These are phyloP conservation scores for Danio aesculapii DNA, from an alignment of 2,797 vertebrate genomes.

Conservation along the genomic window DNA sequence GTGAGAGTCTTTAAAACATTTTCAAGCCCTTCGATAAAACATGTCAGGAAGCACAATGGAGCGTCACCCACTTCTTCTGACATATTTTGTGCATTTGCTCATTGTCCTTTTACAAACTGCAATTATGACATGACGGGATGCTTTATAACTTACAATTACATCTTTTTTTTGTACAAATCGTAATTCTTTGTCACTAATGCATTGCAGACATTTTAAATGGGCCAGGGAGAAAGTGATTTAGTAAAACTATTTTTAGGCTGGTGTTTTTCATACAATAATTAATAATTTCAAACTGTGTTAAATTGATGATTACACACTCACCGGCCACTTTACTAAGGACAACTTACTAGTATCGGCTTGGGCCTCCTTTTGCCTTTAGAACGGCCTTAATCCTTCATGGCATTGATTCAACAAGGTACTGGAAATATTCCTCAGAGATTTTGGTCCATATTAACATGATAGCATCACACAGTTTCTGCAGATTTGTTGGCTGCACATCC, in stretches of 20 bases:
- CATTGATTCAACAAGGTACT: no score
- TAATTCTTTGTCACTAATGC: not conserved
- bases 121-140: conserved; percentile 3
- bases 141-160: conserved; percentile 6
- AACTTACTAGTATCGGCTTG: no score
- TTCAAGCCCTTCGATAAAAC: conserved; percentile 18
- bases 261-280: no score
- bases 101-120: conserved; percentile 20
- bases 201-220: not conserved
- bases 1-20: conserved; percentile 22
- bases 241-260: not conserved
- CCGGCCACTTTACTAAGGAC: no score
- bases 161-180: not conserved
- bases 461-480: no score
- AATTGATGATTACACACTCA: no score
- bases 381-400: no score
- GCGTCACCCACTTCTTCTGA: conserved; percentile 1
- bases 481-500: no score
- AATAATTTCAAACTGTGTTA: no score
- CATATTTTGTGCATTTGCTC: conserved; percentile 22
- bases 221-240: not conserved
- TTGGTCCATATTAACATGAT: no score
- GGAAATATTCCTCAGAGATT: no score
- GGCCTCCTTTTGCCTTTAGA: no score
- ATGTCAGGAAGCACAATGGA: conserved; percentile 7